Conservation (phyloP, 2,797 vertebrate species). For the Lepidocolaptes lacrymiger region DNA sequence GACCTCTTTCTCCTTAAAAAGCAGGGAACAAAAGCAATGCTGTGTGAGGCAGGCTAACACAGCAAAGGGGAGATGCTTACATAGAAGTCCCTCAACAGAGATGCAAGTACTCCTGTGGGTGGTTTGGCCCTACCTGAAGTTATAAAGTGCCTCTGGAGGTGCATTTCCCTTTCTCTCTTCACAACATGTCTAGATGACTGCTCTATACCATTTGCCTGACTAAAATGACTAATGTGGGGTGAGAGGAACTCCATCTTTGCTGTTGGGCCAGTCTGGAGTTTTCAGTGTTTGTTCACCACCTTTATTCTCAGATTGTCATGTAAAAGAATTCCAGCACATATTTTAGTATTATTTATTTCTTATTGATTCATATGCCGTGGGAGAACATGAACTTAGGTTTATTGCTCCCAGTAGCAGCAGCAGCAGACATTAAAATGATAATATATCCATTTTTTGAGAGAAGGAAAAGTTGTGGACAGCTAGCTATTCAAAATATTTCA, state of each 20-base stretch:
- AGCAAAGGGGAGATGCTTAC: not conserved
- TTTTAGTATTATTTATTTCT: constrained; percentile 21
- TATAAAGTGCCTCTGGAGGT: not conserved
- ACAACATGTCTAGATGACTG: not conserved
- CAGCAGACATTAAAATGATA: constrained; percentile 56
- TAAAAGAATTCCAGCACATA: not conserved
- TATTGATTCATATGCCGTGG: not conserved
- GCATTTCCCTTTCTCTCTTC: not conserved
- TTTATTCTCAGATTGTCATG: not conserved
- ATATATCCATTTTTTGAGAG: constrained; percentile 47
- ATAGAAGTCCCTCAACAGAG: not conserved
- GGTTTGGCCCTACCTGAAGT: not conserved
- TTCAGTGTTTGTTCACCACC: not conserved
- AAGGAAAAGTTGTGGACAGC: constrained; percentile 59
- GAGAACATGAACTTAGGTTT: constrained; percentile 28
- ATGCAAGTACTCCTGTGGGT: not conserved
- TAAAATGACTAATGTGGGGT: not conserved
- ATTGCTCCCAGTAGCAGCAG: constrained; percentile 38
- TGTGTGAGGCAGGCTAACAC: not conserved
- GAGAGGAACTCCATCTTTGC: not conserved
- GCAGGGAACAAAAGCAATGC: not conserved
- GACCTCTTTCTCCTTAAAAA: not conserved
- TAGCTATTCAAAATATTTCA: constrained; percentile 66
- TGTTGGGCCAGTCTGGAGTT: not conserved
- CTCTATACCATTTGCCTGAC: not conserved